Conservation (phyloP, 2,113 vertebrate species). For the Macquaria australasica region DNA sequence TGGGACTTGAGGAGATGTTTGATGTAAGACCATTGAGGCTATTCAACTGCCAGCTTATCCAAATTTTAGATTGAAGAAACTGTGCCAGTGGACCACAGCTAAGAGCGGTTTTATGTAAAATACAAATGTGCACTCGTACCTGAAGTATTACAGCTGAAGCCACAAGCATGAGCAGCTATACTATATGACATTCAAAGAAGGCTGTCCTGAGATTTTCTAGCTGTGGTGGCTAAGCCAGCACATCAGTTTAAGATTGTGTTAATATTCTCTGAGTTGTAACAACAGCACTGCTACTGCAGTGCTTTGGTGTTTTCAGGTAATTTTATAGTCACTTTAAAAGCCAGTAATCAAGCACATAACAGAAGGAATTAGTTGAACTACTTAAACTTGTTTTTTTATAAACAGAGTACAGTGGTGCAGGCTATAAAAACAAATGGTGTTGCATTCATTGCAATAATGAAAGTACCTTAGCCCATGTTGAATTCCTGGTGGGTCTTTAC, state of each 20-base stretch:
- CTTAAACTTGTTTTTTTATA: conserved; percentile 47
- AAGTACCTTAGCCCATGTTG: not conserved
- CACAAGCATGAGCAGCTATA: not conserved
- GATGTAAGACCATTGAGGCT: conserved; percentile 26
- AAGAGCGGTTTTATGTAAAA: not conserved
- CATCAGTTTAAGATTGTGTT: conserved; percentile 22
- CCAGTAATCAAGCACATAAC: conserved; percentile 41
- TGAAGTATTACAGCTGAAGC: not conserved
- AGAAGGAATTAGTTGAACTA: conserved; percentile 56
- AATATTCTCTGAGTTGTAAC: conserved; percentile 21
- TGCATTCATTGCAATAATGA: conserved; percentile 41
- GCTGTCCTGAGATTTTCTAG: not conserved
- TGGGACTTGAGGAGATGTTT: conserved; percentile 29
- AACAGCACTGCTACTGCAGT: conserved; percentile 38
- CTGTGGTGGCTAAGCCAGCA: not conserved
- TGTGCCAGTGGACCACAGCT: not conserved
- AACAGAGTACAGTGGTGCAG: conserved; percentile 32
- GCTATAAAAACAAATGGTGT: conserved; percentile 54
- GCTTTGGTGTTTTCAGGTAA: conserved; percentile 29
- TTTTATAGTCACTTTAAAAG: conserved; percentile 55
- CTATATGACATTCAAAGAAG: not conserved
- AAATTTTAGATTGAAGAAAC: conserved; percentile 10
- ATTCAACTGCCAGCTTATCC: conserved; percentile 12
- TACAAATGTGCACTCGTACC: not conserved
- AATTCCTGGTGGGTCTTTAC: conserved; percentile 18